Conservation (phyloP, 1,140 invertebrate species). For the Acromyrmex echinatior region DNA sequence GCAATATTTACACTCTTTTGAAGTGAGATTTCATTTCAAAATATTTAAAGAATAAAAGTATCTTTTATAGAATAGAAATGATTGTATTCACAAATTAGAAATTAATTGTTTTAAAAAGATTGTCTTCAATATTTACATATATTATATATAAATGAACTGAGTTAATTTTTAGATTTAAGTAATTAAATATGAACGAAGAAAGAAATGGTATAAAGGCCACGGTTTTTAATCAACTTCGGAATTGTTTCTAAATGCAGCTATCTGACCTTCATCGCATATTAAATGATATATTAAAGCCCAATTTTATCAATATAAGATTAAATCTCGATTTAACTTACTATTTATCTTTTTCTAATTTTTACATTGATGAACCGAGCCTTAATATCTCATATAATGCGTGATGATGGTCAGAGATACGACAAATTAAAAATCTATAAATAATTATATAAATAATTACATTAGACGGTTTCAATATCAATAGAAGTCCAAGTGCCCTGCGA, state of each 20-base stretch:
- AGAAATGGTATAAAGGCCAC: background rate
- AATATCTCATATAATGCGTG: too few species aligned
- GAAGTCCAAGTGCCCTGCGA: background rate
- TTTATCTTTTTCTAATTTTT: too few species aligned
- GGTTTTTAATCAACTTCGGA: background rate
- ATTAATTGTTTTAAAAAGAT: background rate
- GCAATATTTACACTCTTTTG: too few species aligned
- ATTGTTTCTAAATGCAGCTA: slow-evolving; percentile 6
- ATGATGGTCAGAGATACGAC: too few species aligned
- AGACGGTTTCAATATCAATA: background rate
- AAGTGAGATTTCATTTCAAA: too few species aligned
- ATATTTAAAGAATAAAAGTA: background rate
- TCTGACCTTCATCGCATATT: background rate
- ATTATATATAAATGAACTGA: background rate
- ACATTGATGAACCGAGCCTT: too few species aligned
- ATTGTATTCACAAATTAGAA: background rate
- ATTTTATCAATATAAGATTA: too few species aligned
- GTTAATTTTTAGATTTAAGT: background rate
- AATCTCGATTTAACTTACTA: too few species aligned
- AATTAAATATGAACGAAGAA: background rate
- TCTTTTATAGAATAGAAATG: background rate
- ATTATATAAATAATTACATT: background rate
- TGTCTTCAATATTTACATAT: background rate
- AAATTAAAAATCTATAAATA: background rate
- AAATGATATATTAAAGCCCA: background rate